Base-by-base conservation (phyloP, 2,797 vertebrate genomes). In the Muscicapa comitata region DNA sequence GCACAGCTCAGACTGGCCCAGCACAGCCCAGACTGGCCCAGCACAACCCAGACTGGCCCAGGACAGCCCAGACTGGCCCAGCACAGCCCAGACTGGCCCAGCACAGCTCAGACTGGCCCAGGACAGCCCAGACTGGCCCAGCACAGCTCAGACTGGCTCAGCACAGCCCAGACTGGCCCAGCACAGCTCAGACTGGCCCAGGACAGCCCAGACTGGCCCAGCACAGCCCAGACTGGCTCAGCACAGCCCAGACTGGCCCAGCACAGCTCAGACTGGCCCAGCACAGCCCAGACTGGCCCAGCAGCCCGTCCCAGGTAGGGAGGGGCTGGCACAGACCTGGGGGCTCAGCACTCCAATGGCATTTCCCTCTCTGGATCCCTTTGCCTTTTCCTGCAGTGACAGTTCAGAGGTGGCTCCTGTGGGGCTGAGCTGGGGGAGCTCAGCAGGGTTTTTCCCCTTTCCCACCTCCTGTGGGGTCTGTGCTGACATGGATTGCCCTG, bases 351-450 rank as follows among this genome's bases (percentile, higher is more conserved):
- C 37, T 1, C 4, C 4, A 0, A 33, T 24, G 72, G 7, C 7
- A 1, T 76, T 89, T 73, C 72, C 55, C n/a, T 65, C 17, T 19
- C 54, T 33, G 40, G 14, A 4, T 50, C 5, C 2, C 43, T 89
- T 70, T 5, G 24, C 86, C 80, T 76, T 45, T 63, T 51, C 78
- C 90, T 38, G 43, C 2, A 0, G 62, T 2, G 1, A 1, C 31
- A 1, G 23, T 2, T 54, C 0, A 0, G 45, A 16, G 23, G 31
- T 11, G 58, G 74, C 82, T 87, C 75, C 0, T 9, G 0, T 2
- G 33, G 71, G 86, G 84, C 74, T 78, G 86, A 65, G 76, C 82
- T 55, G 23, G 65, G 70, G 20, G 21, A 31, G 40, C 42, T 82
- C 63, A 2, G 6, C 0, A 1, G 37, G 62, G 55, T 24, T 78